phyloP scores from a whole-genome alignment of 2,797 vertebrate species.

The Chiloscyllium punctatum region DNA sequence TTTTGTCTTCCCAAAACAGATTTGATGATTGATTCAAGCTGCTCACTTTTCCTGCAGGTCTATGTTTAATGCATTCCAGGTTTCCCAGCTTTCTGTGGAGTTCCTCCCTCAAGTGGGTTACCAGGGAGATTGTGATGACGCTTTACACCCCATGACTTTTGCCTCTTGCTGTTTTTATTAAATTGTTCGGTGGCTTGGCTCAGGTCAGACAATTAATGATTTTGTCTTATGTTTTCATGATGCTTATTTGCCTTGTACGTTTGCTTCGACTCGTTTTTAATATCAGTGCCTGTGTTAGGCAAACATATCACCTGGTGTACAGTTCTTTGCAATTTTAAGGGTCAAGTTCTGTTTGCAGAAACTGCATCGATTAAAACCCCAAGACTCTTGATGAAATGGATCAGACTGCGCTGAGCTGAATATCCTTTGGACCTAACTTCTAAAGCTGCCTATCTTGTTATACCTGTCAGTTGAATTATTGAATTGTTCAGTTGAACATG shows the following conservation, averaged over 20 bases:
- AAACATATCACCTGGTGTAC: not conserved
- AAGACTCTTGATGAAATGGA: not conserved
- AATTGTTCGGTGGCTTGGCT: not conserved
- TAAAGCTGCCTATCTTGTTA: not conserved
- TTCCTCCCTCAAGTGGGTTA: not conserved
- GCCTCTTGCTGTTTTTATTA: not conserved
- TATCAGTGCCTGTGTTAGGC: not conserved
- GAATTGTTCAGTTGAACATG: not conserved
- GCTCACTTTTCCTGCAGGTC: not conserved
- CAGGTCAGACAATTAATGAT: not conserved
- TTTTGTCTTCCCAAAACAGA: not conserved
- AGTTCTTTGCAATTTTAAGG: not conserved
- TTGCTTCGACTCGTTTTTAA: not conserved
- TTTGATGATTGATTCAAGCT: not conserved
- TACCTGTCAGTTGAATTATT: not conserved
- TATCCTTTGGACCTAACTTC: not conserved
- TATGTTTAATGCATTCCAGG: not conserved
- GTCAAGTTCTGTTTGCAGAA: not conserved
- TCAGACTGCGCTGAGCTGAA: not conserved
- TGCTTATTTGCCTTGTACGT: not conserved
- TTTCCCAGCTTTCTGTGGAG: not conserved
- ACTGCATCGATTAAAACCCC: not conserved
- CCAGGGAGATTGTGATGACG: not conserved
- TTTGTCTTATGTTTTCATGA: not conserved
- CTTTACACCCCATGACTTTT: not conserved